These are phyloP conservation scores for Dendropsophus ebraccatus DNA, from an alignment of 2,113 vertebrate species.

Conservation along the genomic window DNA sequence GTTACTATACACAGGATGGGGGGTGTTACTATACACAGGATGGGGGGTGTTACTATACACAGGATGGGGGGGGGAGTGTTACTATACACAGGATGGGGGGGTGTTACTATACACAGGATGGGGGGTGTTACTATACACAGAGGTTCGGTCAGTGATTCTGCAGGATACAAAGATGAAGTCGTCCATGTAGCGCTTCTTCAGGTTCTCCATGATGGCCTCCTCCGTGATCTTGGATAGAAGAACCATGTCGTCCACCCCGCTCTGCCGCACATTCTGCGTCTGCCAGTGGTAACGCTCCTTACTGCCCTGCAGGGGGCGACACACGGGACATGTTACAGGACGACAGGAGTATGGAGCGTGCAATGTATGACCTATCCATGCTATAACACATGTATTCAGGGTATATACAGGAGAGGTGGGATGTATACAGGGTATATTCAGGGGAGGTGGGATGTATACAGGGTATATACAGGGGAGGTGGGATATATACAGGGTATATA, in stretches of 20 bases:
- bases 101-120: too few species aligned
- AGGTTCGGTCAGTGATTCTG: not conserved
- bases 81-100: too few species aligned
- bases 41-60: too few species aligned
- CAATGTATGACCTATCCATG: not conserved
- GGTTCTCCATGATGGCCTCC: slow-evolving; percentile 84
- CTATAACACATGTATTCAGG: not conserved
- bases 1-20: too few species aligned
- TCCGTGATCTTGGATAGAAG: slow-evolving; percentile 82
- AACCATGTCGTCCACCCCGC: slow-evolving; percentile 86
- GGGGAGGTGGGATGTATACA: too few species aligned
- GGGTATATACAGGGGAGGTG: too few species aligned
- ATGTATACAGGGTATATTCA: too few species aligned
- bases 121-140: too few species aligned
- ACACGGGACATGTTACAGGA: not conserved
- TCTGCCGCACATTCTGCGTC: slow-evolving; percentile 82
- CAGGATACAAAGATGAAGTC: slow-evolving; percentile 86
- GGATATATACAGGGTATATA: too few species aligned
- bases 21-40: too few species aligned
- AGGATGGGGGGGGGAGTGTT: too few species aligned
- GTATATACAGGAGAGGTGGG: too few species aligned
- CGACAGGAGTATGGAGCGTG: not conserved
- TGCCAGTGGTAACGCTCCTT: slow-evolving; percentile 85
- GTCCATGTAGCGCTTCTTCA: slow-evolving; percentile 83
- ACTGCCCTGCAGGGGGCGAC: slow-evolving; percentile 72